These are phyloP conservation scores for Trinectes maculatus DNA, from an alignment of 2,113 vertebrate species.

Conservation along the genomic window DNA sequence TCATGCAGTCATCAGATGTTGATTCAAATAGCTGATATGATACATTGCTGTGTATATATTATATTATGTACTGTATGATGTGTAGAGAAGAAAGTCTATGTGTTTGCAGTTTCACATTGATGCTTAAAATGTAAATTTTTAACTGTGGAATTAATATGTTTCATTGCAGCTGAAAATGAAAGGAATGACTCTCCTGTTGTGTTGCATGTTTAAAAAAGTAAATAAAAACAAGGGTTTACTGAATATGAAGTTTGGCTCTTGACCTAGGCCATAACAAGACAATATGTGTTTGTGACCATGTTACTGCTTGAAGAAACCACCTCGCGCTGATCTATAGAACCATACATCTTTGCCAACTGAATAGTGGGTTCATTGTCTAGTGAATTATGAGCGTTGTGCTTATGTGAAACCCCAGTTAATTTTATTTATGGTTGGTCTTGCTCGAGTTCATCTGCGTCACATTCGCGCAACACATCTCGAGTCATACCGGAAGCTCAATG, in stretches of 20 bases:
- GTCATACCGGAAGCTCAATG: neutral
- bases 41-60: slow-evolving; percentile 24
- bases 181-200: neutral
- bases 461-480: fast-evolving
- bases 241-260: neutral
- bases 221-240: slow-evolving; percentile 39
- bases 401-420: too few relatives aligned
- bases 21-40: slow-evolving; percentile 3
- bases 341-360: too few relatives aligned
- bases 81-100: slow-evolving; percentile 16
- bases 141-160: slow-evolving; percentile 5
- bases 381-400: too few relatives aligned
- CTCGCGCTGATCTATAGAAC: too few relatives aligned
- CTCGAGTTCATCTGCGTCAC: too few relatives aligned
- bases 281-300: neutral
- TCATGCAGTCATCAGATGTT: neutral
- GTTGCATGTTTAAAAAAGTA: too few relatives aligned
- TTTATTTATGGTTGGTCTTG: too few relatives aligned
- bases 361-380: too few relatives aligned
- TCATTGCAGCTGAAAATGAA: slow-evolving; percentile 11
- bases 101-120: slow-evolving; percentile 22
- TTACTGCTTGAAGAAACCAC: too few relatives aligned
- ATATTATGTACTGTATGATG: slow-evolving; percentile 24
- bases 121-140: slow-evolving; percentile 31
- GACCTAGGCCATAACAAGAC: neutral